Evolutionary conservation across 2,888 invertebrate genomes (phyloP).

Genomic region (Diploptera punctata): DNA sequence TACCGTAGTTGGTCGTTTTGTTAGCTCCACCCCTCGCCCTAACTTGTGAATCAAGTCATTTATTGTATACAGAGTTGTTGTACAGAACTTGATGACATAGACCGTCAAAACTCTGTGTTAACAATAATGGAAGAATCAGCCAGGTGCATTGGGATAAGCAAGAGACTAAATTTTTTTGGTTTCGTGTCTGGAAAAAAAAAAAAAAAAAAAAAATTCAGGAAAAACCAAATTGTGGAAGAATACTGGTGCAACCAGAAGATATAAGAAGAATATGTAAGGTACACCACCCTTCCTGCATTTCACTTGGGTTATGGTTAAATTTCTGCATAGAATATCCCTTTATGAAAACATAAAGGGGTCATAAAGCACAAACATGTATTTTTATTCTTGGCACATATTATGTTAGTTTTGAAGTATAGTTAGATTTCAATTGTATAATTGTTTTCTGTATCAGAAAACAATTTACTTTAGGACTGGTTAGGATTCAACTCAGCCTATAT

Average conservation of each 20-base stretch:
- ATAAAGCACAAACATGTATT: constrained; percentile 7
- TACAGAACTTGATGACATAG: constrained; percentile 6
- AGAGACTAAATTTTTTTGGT: constrained; percentile 3
- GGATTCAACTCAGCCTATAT: constrained; percentile 12
- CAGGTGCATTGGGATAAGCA: constrained; percentile 14
- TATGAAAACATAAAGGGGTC: too few relatives aligned
- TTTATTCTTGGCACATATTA: constrained; percentile 22
- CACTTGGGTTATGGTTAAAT: too few relatives aligned
- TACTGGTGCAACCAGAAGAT: too few relatives aligned
- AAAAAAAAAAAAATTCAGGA: background rate
- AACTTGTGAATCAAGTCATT: constrained; percentile 18
- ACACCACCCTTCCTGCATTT: too few relatives aligned
- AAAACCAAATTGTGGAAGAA: too few relatives aligned
- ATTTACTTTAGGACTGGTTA: constrained; percentile 29
- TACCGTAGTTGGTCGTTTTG: constrained; percentile 21
- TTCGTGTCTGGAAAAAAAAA: constrained; percentile 5
- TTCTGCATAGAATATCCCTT: too few relatives aligned
- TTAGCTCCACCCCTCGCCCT: constrained; percentile 29
- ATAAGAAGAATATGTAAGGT: too few relatives aligned
- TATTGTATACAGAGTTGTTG: constrained; percentile 13
- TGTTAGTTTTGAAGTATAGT: constrained; percentile 12
- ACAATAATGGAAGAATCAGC: too few relatives aligned
- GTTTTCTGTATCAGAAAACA: constrained; percentile 44
- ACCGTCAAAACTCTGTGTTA: background rate
- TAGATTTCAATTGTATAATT: constrained; percentile 40